These are phyloP conservation scores for Eptatretus atami DNA, from an alignment of 2,797 vertebrate genomes.

Conservation along the genomic window DNA sequence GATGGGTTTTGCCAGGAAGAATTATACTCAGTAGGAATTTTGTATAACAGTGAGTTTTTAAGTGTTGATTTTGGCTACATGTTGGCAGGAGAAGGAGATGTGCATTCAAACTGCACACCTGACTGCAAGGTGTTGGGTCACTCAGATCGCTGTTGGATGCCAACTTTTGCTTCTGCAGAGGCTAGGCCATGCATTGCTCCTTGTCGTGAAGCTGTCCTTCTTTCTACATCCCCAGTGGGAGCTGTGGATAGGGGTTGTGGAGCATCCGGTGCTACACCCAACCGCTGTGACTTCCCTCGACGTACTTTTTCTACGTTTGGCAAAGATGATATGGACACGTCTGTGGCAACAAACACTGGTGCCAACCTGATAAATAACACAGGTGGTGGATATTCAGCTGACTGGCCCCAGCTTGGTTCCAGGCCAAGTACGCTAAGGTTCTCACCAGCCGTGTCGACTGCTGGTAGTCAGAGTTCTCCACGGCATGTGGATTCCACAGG, in stretches of 20 bases:
- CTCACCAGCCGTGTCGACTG: too few species aligned
- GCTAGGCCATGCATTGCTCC: constrained; percentile 36
- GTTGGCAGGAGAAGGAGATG: constrained; percentile 37
- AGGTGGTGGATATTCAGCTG: too few species aligned
- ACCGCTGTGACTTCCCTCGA: constrained; percentile 17
- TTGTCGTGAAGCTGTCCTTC: constrained; percentile 20
- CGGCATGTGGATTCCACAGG: too few species aligned
- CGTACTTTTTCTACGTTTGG: constrained; percentile 97
- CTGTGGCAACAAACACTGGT: not conserved
- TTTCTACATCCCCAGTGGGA: constrained; percentile 12
- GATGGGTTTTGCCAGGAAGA: too few species aligned
- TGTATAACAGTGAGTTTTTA: too few species aligned
- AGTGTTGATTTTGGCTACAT: too few species aligned
- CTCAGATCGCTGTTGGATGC: constrained; percentile 99
- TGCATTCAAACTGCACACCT: constrained; percentile 96
- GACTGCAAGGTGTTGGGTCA: constrained; percentile 96
- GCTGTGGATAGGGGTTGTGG: constrained; percentile 86
- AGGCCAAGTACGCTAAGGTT: too few species aligned
- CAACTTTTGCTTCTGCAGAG: constrained; percentile 64
- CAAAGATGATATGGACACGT: constrained; percentile 58
- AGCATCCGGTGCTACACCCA: constrained; percentile 33
- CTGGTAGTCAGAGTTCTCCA: too few species aligned
- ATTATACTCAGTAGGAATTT: too few species aligned
- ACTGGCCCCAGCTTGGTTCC: too few species aligned
- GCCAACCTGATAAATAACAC: not conserved